Conservation (phyloP, 2,797 vertebrate species). For the Podargus strigoides region DNA sequence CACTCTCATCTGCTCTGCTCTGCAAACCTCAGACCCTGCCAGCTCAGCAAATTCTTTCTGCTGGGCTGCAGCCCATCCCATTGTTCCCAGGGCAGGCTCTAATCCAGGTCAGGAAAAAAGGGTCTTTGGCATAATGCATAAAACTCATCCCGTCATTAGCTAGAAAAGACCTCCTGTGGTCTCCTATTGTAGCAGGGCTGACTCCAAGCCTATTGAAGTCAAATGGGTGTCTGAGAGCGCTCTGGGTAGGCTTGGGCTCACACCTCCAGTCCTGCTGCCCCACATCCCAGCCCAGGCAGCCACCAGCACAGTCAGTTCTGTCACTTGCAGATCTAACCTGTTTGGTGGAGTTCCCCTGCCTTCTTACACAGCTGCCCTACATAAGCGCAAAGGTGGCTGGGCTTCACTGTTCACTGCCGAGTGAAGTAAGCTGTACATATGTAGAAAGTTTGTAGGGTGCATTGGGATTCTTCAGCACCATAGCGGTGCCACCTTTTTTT, state of each 20-base stretch:
- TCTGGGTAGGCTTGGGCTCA: not conserved
- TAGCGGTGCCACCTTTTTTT: not conserved
- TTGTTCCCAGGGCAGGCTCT: slow-evolving; percentile 55
- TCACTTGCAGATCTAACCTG: not conserved
- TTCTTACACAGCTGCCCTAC: not conserved
- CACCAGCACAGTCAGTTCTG: not conserved
- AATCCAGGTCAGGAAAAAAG: slow-evolving; percentile 64
- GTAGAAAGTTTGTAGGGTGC: slow-evolving; percentile 46
- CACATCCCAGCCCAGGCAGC: not conserved
- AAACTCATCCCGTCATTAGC: slow-evolving; percentile 21
- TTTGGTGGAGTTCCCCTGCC: not conserved
- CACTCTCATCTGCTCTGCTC: slow-evolving; percentile 54
- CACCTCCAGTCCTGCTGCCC: not conserved
- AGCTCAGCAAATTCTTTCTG: slow-evolving; percentile 65
- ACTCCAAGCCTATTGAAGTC: slow-evolving; percentile 31
- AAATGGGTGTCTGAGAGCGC: not conserved
- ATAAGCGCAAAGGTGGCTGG: not conserved
- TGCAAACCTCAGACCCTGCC: slow-evolving; percentile 53
- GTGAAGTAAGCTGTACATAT: slow-evolving; percentile 28
- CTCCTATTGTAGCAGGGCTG: slow-evolving; percentile 33
- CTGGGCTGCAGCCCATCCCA: slow-evolving; percentile 46
- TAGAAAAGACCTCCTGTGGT: slow-evolving; percentile 36
- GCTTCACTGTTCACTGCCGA: not conserved
- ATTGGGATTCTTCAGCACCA: not conserved
- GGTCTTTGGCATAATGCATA: slow-evolving; percentile 49